Conservation (phyloP, 2,113 vertebrate genomes). For the Cyrtonyx montezumae region DNA sequence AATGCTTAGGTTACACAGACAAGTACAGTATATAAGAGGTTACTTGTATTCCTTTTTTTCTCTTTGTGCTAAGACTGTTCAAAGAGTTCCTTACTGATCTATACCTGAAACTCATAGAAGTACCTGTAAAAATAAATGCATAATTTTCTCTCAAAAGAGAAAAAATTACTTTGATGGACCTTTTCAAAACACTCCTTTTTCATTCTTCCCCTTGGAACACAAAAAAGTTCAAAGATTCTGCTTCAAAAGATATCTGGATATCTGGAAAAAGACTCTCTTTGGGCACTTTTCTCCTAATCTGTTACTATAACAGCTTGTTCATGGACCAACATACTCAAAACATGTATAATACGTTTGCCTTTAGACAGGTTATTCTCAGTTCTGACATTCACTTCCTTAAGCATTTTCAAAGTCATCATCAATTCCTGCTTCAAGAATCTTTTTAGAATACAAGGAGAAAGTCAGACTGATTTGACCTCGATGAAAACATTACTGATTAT, state of each 20-base stretch:
- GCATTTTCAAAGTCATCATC: slow-evolving; percentile 17
- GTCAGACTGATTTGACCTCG: slow-evolving; percentile 8
- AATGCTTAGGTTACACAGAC: not conserved
- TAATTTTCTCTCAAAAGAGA: not conserved
- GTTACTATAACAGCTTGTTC: not conserved
- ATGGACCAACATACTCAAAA: not conserved
- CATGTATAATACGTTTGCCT: not conserved
- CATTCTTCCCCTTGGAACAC: not conserved
- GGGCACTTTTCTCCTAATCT: not conserved
- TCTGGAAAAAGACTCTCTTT: not conserved
- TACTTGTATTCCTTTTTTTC: not conserved
- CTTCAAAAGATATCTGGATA: not conserved
- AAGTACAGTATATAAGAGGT: not conserved
- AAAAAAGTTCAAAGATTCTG: not conserved
- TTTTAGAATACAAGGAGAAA: slow-evolving; percentile 1
- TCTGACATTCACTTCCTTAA: not conserved
- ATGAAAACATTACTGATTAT: not conserved
- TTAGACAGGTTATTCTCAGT: not conserved
- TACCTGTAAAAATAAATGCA: not conserved
- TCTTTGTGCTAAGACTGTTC: not conserved
- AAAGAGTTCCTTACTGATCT: not conserved
- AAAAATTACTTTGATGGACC: not conserved
- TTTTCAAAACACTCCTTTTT: not conserved
- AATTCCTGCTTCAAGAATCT: not conserved
- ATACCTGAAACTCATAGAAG: not conserved